Evolutionary conservation across 2,888 invertebrate species (phyloP).

Genomic region (Exocentrus adspersus): DNA sequence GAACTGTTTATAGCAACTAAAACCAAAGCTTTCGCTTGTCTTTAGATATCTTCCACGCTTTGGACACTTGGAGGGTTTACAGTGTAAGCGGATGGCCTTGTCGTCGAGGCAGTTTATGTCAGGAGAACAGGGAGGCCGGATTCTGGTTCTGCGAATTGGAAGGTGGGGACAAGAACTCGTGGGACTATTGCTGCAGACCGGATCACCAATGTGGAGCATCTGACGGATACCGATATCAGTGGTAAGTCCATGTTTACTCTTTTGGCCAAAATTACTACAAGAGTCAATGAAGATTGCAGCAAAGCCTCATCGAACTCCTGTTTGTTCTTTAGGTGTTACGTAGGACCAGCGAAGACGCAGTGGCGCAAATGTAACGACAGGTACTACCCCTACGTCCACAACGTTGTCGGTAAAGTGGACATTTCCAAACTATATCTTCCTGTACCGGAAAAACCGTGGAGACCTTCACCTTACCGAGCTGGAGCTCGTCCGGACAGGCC

Average conservation of each 20-base stretch:
- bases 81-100: slow-evolving; percentile 87
- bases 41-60: slow-evolving; percentile 45
- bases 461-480: slow-evolving; percentile 42
- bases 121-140: slow-evolving; percentile 78
- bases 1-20: no score
- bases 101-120: slow-evolving; percentile 72
- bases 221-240: slow-evolving; percentile 82
- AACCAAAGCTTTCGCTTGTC: no score
- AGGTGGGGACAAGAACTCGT: slow-evolving; percentile 73
- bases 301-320: no score
- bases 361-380: slow-evolving; percentile 90
- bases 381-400: slow-evolving; percentile 73
- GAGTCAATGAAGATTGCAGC: no score
- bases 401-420: slow-evolving; percentile 51
- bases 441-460: slow-evolving; percentile 31
- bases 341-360: slow-evolving; percentile 79
- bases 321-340: slow-evolving; percentile 91
- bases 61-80: slow-evolving; percentile 74
- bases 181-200: slow-evolving; percentile 89
- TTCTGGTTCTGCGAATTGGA: slow-evolving; percentile 89
- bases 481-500: slow-evolving; percentile 56
- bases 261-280: no score
- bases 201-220: slow-evolving; percentile 87
- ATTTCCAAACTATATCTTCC: slow-evolving; percentile 46
- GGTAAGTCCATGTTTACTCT: slow-evolving; percentile 71